Base-by-base conservation (phyloP, 2,888 invertebrate species). In the Clepsis dumicolana region DNA sequence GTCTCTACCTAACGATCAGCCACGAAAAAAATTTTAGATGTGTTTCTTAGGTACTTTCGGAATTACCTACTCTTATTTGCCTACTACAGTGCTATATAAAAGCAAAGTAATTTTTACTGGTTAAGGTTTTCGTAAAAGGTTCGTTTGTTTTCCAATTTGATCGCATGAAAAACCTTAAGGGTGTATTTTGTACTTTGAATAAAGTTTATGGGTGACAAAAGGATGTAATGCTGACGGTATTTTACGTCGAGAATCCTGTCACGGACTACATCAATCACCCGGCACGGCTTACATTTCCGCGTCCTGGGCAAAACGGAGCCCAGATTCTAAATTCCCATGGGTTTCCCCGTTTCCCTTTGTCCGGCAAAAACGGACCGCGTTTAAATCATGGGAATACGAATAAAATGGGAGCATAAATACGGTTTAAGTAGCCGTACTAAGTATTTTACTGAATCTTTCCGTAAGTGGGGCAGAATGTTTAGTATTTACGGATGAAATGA, bases 231-330 rank as follows among this genome's bases (percentile, higher is more conserved):
- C 61, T 48, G n/a, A n/a, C n/a, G 50, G 62, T 63, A 67, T 67
- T 67, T 67, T 56, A 56, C 50, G 48, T 62, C 54, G 67, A 50
- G 56, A 67, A 63, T 62, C 48, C 67, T 57, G 67, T 63, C 67
- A n/a, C 56, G 50, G 50, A 62, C 62, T 63, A 67, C 67, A 67
- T 67, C 62, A 62, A 67, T 67, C 67, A 67, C 67, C 50, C 56
- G 8, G 60, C 65, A 21, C 27, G 56, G 62, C 35, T 63, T 63
- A 56, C 38, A 27, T 56, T 66, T 62, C 7, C 56, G 24, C 21
- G 44, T 56, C 44, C 27, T 50, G 59, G 52, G 56, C 57, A 57
- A 67, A 67, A 67, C 38, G 56, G 35, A 63, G 67, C 38, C 32
- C 64, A 38, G 56, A 52, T 67, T 63, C 56, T 48, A 27, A 66